Base-by-base conservation (phyloP, 2,888 invertebrate species). In the Stenolophus ochropezus region DNA sequence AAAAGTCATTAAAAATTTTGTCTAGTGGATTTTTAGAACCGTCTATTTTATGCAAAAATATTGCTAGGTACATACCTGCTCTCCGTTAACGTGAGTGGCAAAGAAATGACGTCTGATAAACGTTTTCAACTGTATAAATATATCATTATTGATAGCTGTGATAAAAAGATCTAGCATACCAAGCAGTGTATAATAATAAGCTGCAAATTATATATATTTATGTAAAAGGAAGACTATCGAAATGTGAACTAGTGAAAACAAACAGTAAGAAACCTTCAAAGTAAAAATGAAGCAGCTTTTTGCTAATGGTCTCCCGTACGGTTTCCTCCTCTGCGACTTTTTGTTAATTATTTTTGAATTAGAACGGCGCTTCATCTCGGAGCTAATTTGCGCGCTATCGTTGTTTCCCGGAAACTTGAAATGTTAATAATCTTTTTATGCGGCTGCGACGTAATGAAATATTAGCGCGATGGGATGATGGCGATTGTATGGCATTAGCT, bases 291-390 rank as follows among this genome's bases (percentile, higher is more conserved):
- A 2, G 1, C 33, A 42, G 8, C 0, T 11, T 42, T 42, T 42
- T 42, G 8, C 6, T 42, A 11, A 8, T 2, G 5, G 33, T 11
- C 49, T 4, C 51, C 5, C 51, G 0, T 51, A 6, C 6, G 11
- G 33, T 42, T 33, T 42, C 33, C 33, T 42, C 33, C 14, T 14
- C 14, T 16, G 16, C 2, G 23, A 56, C 11, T 56, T 56, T 56
- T 56, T 56, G 56, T 56, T 56, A 56, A 56, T 56, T 56, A 56
- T 56, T 56, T 56, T 56, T 56, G 21, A 56, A 56, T 56, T 56
- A 56, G 56, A 23, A 3, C 16, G 51, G 0, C 18, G 51, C 16
- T 53, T 53, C 51, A 53, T 16, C 51, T 53, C 16, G 20, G 56
- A 56, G 20, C 21, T 56, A 21, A 20, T 56, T 56, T 56, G 21